A percentile compares a stretch with the other conserved stretches of the same genome.
These are phyloP conservation scores for Psittacula cyanocephala DNA, from an alignment of 2,113 vertebrate species.

Conservation along the genomic window DNA sequence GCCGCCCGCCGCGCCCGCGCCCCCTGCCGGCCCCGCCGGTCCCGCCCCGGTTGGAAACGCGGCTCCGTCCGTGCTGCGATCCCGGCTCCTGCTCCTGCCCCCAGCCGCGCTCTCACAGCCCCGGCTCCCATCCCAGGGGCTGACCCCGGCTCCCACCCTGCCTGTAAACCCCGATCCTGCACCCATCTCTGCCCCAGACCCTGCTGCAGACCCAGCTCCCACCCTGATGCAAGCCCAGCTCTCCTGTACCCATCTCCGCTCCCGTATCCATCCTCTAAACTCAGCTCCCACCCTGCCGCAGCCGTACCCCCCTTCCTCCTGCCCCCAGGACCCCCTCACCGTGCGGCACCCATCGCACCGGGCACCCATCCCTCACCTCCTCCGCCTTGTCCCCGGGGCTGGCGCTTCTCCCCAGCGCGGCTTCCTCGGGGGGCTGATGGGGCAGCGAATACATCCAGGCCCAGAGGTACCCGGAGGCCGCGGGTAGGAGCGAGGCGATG, in stretches of 20 bases:
- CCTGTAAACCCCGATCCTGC: too few relatives aligned
- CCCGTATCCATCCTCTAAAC: neutral
- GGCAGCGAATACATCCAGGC: slow-evolving; percentile 89
- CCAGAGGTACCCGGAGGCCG: slow-evolving; percentile 78
- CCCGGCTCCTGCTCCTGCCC: too few relatives aligned
- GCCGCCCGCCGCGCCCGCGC: neutral
- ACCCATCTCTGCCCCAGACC: neutral
- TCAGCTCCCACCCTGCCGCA: neutral
- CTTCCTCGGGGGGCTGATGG: slow-evolving; percentile 73
- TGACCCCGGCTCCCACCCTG: too few relatives aligned
- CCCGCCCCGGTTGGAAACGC: neutral
- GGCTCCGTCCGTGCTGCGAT: neutral
- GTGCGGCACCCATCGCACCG: neutral
- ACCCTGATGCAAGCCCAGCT: too few relatives aligned
- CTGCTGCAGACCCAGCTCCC: neutral
- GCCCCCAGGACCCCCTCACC: neutral
- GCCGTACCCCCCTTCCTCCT: too few relatives aligned
- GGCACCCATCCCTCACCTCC: slow-evolving; percentile 67
- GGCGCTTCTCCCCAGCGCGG: slow-evolving; percentile 18
- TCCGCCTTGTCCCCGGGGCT: neutral
- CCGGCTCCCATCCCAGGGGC: too few relatives aligned
- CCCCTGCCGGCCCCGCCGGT: neutral
- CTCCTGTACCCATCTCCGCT: neutral
- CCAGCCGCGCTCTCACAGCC: too few relatives aligned
- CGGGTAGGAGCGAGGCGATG: slow-evolving; percentile 41